phyloP scores from a whole-genome alignment of 2,113 vertebrate species.

The Eonycteris spelaea region DNA sequence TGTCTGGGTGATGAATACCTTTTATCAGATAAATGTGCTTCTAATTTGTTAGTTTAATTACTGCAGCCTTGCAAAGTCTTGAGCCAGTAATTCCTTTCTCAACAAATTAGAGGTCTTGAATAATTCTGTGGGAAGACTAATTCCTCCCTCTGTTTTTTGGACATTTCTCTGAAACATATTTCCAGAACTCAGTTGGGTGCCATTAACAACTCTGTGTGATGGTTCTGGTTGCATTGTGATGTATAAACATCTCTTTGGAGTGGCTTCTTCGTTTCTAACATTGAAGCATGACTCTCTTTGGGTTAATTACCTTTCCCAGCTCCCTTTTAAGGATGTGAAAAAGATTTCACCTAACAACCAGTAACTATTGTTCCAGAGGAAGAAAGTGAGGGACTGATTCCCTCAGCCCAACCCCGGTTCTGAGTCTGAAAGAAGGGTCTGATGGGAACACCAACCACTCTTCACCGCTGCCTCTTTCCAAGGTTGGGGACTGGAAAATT shows the following conservation, averaged over 20 bases:
- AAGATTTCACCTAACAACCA: constrained; percentile 35
- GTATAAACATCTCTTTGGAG: constrained; percentile 52
- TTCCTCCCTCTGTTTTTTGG: constrained; percentile 60
- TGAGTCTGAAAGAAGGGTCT: background rate
- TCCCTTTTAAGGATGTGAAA: constrained; percentile 4
- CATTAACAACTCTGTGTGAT: background rate
- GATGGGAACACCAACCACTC: background rate
- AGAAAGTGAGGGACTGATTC: background rate
- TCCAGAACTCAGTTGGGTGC: constrained; percentile 61
- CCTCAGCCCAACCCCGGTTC: background rate
- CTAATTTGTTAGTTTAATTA: constrained; percentile 78
- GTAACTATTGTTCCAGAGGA: constrained; percentile 15
- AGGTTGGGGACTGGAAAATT: background rate
- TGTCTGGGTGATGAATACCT: constrained; percentile 47
- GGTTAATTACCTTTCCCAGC: constrained; percentile 54
- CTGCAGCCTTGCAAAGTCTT: constrained; percentile 52
- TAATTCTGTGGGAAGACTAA: constrained; percentile 71
- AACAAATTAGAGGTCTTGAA: constrained; percentile 70
- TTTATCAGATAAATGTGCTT: constrained; percentile 59
- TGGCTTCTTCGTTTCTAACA: constrained; percentile 3
- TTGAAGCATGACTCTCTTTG: constrained; percentile 41
- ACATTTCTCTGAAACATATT: constrained; percentile 60
- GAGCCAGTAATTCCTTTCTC: constrained; percentile 69
- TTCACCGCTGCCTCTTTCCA: background rate
- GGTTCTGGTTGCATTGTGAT: background rate